Base-by-base conservation (phyloP, 2,797 vertebrate genomes). In the Paramormyrops hopkinsi region DNA sequence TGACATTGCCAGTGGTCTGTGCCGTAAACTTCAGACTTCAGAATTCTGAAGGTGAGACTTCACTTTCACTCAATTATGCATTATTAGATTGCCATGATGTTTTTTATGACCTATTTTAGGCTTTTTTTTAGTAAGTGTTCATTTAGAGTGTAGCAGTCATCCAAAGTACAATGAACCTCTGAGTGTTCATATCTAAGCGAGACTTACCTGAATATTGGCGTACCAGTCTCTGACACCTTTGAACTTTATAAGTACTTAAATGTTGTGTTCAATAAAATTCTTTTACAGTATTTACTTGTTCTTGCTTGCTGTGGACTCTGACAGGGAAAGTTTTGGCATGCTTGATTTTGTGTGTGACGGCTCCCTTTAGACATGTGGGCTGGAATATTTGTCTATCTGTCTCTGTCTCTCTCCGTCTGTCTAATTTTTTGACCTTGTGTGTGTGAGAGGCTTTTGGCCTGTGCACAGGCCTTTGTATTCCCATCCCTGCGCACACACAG, bases 241-340 rank as follows among this genome's bases (percentile, higher is more conserved):
- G 83, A 87, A 89, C 88, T 87, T 89, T 89, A 88, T 91, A 92
- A 91, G 90, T 89, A 82, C 83, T 88, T 90, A 83, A 51, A 88
- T 88, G 90, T 93, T 92, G 92, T 93, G 94, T 94, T 93, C 92
- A 95, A 95, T 96, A 95, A 96, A 95, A 85, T 90, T 92, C 89
- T 94, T 93, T 93, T 88, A 83, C 73, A 90, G 53, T 84, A 65
- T 37, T 41, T 17, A 2, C 33, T 88, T 59, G 41, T 41, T 17
- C 33, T 56, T 17, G 46, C 88, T 50, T 88, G 11, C 41, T 79
- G 2, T 54, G 59, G 14, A n/a, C 53, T 69, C 59, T 22, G 41
- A 37, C 48, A 41, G 19, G 56, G 7, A n/a, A 37, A 69, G 62
- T 51, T 54, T 51, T 33, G 65, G 29, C 29, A 56, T 69, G 44